Evolutionary conservation across 2,797 vertebrate species (phyloP), one percentile per base, ranked within the genome.

Genomic region (Remorina albescens): DNA sequence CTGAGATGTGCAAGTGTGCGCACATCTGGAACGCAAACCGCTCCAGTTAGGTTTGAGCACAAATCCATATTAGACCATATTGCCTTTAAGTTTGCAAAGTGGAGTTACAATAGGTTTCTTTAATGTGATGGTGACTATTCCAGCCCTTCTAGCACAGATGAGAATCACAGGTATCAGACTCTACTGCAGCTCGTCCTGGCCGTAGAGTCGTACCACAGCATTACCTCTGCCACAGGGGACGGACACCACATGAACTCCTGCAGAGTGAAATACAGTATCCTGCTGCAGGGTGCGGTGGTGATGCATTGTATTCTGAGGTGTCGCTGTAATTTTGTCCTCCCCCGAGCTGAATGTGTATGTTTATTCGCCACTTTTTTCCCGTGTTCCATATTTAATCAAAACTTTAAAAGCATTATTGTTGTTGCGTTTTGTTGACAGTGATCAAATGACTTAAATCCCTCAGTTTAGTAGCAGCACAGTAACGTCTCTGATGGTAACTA

Each of bases 11-110:
- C 55, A 37, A 19, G 41, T 67, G 44, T 54, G 50, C 61, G 71
- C 59, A n/a, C 59, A 23, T 50, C 64, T 80, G 60, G 67, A 63
- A 42, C 34, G 39, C 44, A 12, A 19, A 16, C 62, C 50, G 1
- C 50, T 71, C 30, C 61, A 13, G 57, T 71, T 50, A 55, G 50
- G 50, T 78, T 78, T 63, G 60, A 85, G 79, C 81, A 81, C 82
- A 80, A n/a, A 62, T 60, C 36, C 62, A 36, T 49, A 11, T 18
- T n/a, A 71, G 70, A 84, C 80, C 76, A 18, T 21, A 34, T 71
- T 87, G 84, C 74, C 85, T 86, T 81, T 71, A 18, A 57, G 60
- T 80, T 81, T 86, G 60, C 62, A 64, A 65, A 65, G 55, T 32
- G 46, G 66, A 79, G 64, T 73, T 78, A 72, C 19, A 50, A 67